Base-by-base conservation (phyloP, 1,140 invertebrate species). In the Propsilocerus akamusi region DNA sequence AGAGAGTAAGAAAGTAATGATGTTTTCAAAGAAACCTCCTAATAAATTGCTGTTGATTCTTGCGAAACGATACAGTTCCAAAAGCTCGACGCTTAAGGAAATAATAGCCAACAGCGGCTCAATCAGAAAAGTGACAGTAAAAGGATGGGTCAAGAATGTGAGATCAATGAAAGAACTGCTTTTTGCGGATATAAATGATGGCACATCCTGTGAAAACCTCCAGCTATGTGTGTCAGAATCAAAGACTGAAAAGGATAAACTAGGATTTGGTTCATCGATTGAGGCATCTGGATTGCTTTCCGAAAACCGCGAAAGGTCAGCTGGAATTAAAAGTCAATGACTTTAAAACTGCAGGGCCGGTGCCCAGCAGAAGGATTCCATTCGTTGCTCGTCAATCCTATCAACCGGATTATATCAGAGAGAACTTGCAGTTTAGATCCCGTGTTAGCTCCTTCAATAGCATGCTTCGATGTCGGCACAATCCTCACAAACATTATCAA, bases 131-230 rank as follows among this genome's bases (percentile, higher is more conserved):
- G 10, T 41, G 8, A 41, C 17, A 41, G 34, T 41, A n/a, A 41
- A 93, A 88, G 91, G 90, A 47, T 95, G 91, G 90, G 74, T 94
- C 5, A 80, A 78, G 61, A 77, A 75, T 46, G 53, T 90, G 8
- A 70, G 87, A 54, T 78, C 83, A 55, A 80, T 89, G 66, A 94
- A 93, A 68, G 73, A 82, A 23, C 64, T 75, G 49, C 67, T 80
- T 47, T 95, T 96, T 62, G 55, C 91, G n/a, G 86, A 93, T 60
- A 58, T 96, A 1, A 78, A 71, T 59, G 91, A 96, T 71, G 90
- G 91, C 11, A 85, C 86, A 1, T 76, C 75, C 37, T 56, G 63
- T 50, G 62, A 78, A 41, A 69, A 72, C 55, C 66, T 94, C 8
- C 90, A 94, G 71, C 64, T 92, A n/a, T n/a, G n/a, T n/a, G n/a